Conservation (phyloP, 2,888 invertebrate species). For the Drosophila nigritarsus region DNA sequence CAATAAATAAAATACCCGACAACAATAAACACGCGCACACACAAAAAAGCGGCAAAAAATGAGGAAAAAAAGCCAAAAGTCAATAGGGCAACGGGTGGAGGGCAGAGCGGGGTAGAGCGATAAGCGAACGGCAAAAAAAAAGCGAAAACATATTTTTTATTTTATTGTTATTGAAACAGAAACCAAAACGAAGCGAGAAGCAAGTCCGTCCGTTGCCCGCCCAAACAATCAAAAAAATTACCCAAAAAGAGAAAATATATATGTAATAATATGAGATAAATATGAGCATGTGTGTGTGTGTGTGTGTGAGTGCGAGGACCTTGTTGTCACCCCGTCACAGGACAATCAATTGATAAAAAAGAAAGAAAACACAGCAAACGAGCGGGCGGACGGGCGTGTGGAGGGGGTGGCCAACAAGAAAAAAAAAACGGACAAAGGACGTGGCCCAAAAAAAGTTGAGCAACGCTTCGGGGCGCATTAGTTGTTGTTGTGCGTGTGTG, state of each 20-base stretch:
- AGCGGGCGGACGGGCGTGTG: conserved; percentile 19
- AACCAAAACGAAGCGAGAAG: conserved; percentile 40
- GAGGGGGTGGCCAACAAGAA: conserved; percentile 10
- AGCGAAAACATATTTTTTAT: conserved; percentile 62
- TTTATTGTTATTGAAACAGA: conserved; percentile 60
- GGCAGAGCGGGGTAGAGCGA: not conserved
- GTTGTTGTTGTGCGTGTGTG: conserved; percentile 15
- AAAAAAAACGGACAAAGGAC: conserved; percentile 41
- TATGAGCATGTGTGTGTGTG: conserved; percentile 41
- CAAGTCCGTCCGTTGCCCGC: conserved; percentile 32
- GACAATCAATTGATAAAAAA: conserved; percentile 75
- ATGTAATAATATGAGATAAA: conserved; percentile 61
- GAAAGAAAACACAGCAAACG: conserved; percentile 20
- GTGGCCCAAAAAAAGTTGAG: conserved; percentile 34
- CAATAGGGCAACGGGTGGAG: conserved; percentile 36
- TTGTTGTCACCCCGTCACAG: conserved; percentile 73
- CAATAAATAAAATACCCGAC: conserved; percentile 67
- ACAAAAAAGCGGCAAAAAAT: conserved; percentile 18
- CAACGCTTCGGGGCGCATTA: conserved; percentile 58
- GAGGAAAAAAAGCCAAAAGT: conserved; percentile 31
- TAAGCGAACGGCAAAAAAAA: conserved; percentile 22
- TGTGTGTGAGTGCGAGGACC: conserved; percentile 33
- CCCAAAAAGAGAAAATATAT: conserved; percentile 41
- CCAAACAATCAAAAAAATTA: conserved; percentile 76
- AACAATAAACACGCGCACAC: conserved; percentile 9